These are phyloP conservation scores for Drosophila stalkeri DNA, from an alignment of 2,888 invertebrate genomes.

Conservation along the genomic window DNA sequence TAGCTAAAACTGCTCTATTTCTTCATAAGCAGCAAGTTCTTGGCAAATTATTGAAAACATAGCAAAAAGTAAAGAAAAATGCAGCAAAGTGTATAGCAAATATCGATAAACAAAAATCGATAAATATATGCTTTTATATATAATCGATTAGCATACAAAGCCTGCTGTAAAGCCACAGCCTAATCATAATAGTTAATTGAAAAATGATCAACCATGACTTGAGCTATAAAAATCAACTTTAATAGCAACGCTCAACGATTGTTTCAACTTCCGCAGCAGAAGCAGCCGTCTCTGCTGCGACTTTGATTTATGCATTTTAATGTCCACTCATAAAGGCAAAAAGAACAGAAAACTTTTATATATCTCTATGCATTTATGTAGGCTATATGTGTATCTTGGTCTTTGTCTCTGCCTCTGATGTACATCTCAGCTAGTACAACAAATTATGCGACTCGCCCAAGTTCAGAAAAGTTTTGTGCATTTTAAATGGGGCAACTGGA, in stretches of 20 bases:
- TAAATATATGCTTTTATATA: not conserved
- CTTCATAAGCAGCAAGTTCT: too few species aligned
- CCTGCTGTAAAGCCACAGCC: not conserved
- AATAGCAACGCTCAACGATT: constrained; percentile 9
- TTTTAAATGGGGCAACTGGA: constrained; percentile 47
- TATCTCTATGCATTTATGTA: constrained; percentile 54
- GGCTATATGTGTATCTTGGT: constrained; percentile 8
- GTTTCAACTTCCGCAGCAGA: constrained; percentile 5
- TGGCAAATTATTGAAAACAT: too few species aligned
- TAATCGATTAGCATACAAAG: not conserved
- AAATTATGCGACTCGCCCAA: constrained; percentile 54
- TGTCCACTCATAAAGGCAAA: constrained; percentile 37
- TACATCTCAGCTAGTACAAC: constrained; percentile 20
- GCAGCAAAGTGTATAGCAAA: not conserved
- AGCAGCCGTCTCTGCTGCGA: not conserved
- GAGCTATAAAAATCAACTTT: not conserved
- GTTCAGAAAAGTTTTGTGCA: constrained; percentile 45
- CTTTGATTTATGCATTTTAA: constrained; percentile 50
- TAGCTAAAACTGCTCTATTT: too few species aligned
- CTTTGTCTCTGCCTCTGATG: constrained; percentile 5
- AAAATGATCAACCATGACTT: not conserved
- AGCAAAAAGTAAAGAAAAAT: too few species aligned
- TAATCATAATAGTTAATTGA: not conserved
- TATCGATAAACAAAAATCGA: not conserved
- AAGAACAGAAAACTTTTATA: constrained; percentile 6